Evolutionary conservation across 1,140 invertebrate species (phyloP).

Genomic region (Adoxophyes honmai): DNA sequence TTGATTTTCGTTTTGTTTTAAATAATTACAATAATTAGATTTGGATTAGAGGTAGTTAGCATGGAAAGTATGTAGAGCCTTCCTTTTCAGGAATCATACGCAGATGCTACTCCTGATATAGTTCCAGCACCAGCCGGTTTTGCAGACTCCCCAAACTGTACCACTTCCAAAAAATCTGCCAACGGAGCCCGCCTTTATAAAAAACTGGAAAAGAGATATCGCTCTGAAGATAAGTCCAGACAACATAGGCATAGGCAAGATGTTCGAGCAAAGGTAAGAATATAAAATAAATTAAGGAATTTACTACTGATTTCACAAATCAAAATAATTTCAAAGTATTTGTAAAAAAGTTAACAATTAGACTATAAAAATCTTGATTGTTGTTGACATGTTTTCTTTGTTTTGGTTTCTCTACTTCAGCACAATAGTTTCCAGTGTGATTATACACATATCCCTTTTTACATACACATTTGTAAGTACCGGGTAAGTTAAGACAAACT

Average conservation of each 20-base stretch:
- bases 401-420: neutral
- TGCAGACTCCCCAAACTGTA: conserved; percentile 87
- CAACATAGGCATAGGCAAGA: conserved; percentile 83
- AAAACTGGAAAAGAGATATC: conserved; percentile 88
- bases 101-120: conserved; percentile 83
- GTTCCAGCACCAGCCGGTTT: conserved; percentile 92
- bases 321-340: too few relatives aligned
- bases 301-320: too few relatives aligned
- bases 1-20: conserved; percentile 4
- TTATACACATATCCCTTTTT: conserved; percentile 68
- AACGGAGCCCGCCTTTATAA: conserved; percentile 83
- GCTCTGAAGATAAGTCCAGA: conserved; percentile 87
- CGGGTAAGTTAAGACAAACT: conserved; percentile 79
- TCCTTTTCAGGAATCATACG: conserved; percentile 64
- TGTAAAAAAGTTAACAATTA: too few relatives aligned
- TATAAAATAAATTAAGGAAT: too few relatives aligned
- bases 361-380: too few relatives aligned
- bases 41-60: too few relatives aligned
- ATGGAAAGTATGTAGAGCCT: neutral
- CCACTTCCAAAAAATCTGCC: conserved; percentile 59
- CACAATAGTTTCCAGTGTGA: neutral
- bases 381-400: conserved; percentile 5
- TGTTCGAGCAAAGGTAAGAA: conserved; percentile 84
- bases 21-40: too few relatives aligned
- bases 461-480: conserved; percentile 75